Evolutionary conservation across 2,113 vertebrate genomes (phyloP).

Genomic region (Oreotrochilus melanogaster): DNA sequence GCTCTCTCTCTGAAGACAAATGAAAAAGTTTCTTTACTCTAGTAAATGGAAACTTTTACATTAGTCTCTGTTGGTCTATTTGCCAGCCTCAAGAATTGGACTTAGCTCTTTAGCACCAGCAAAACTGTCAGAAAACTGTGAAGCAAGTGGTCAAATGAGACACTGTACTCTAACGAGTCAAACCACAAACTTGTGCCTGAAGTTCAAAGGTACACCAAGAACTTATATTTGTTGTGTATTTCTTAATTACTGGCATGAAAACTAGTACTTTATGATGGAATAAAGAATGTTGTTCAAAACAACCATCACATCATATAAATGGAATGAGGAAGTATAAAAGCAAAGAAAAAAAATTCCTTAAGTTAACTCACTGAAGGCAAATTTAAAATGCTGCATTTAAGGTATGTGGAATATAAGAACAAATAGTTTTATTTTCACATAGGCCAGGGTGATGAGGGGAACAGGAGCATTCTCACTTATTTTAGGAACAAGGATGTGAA

Average conservation of each 20-base stretch:
- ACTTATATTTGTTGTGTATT: conserved; percentile 14
- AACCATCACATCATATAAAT: conserved; percentile 33
- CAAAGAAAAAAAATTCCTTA: conserved; percentile 64
- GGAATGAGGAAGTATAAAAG: conserved; percentile 45
- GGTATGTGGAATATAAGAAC: conserved; percentile 35
- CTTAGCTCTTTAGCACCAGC: conserved; percentile 36
- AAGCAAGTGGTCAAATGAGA: not conserved
- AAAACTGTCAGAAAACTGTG: conserved; percentile 6
- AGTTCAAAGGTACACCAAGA: conserved; percentile 4
- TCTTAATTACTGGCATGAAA: conserved; percentile 41
- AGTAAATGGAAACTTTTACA: not conserved
- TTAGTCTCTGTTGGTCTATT: conserved; percentile 3
- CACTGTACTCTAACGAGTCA: not conserved
- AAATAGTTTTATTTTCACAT: conserved; percentile 9
- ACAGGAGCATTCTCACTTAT: conserved; percentile 56
- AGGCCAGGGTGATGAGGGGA: conserved; percentile 10
- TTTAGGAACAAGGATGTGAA: not conserved
- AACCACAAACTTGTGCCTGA: not conserved
- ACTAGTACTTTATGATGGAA: conserved; percentile 7
- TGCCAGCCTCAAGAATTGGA: not conserved
- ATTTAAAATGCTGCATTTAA: conserved; percentile 36
- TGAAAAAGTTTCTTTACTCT: not conserved
- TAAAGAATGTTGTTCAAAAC: conserved; percentile 48
- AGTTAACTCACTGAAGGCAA: conserved; percentile 49
- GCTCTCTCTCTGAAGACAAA: not conserved